Conservation (phyloP, 2,113 vertebrate species). For the Tychaedon coryphoeus region DNA sequence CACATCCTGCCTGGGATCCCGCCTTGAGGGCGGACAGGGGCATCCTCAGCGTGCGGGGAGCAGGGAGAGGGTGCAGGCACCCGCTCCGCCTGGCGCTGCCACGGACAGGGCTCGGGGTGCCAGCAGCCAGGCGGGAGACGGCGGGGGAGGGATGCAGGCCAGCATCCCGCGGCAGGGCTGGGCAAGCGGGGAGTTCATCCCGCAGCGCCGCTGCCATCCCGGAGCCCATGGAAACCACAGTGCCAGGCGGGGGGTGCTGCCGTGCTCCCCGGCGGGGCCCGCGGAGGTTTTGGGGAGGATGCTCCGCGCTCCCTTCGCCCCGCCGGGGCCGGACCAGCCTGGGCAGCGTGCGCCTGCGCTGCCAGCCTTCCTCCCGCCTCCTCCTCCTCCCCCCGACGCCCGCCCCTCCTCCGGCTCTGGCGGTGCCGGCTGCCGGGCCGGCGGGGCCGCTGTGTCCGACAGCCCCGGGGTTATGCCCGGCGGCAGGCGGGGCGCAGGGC, state of each 20-base stretch:
- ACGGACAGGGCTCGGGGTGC: accelerated
- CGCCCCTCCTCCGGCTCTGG: conserved; percentile 25
- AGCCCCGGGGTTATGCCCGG: conserved; percentile 18
- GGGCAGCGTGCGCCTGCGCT: conserved; percentile 42
- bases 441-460: background rate
- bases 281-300: background rate
- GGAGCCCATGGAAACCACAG: too few relatives aligned
- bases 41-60: background rate
- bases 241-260: background rate
- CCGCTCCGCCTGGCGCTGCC: background rate
- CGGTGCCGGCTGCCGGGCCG: conserved; percentile 4
- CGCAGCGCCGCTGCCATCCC: background rate
- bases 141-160: background rate
- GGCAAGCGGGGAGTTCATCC: background rate
- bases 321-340: background rate
- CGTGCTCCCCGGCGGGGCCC: background rate
- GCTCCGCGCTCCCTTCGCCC: background rate
- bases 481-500: background rate
- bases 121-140: background rate
- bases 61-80: background rate
- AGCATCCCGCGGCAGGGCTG: background rate
- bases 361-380: background rate
- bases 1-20: background rate
- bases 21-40: too few relatives aligned
- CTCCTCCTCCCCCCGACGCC: background rate